Conservation (phyloP, 2,888 invertebrate species). For the Criorhina ranunculi region DNA sequence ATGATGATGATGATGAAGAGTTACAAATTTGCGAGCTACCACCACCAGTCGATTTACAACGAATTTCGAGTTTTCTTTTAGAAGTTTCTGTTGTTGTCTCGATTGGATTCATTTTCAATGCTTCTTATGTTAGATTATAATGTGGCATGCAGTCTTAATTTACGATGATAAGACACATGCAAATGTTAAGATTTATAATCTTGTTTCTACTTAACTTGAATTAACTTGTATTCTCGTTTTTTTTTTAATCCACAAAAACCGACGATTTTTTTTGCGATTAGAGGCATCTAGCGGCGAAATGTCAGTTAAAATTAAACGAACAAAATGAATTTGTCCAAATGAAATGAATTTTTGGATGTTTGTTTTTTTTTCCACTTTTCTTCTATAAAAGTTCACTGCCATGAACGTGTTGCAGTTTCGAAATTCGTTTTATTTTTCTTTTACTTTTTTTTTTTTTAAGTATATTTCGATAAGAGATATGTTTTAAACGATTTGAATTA, state of each 20-base stretch:
- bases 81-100: slow-evolving; percentile 52
- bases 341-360: slow-evolving; percentile 32
- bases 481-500: background rate
- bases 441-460: slow-evolving; percentile 25
- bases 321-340: slow-evolving; percentile 20
- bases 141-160: background rate
- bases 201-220: slow-evolving; percentile 15
- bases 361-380: background rate
- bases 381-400: slow-evolving; percentile 29
- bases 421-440: slow-evolving; percentile 53
- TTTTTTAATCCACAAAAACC: slow-evolving; percentile 66
- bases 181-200: slow-evolving; percentile 17
- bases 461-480: background rate
- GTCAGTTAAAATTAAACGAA: slow-evolving; percentile 52
- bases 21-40: slow-evolving; percentile 37
- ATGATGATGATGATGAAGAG: slow-evolving; percentile 18
- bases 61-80: slow-evolving; percentile 48
- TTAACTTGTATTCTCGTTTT: slow-evolving; percentile 43
- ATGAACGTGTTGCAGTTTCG: slow-evolving; percentile 68
- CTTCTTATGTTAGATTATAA: no score
- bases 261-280: slow-evolving; percentile 49
- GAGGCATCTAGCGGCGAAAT: slow-evolving; percentile 69
- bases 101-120: slow-evolving; percentile 56
- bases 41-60: slow-evolving; percentile 27
- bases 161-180: slow-evolving; percentile 13